These are phyloP conservation scores for Centropus bengalensis DNA, from an alignment of 2,113 vertebrate genomes.

Conservation along the genomic window DNA sequence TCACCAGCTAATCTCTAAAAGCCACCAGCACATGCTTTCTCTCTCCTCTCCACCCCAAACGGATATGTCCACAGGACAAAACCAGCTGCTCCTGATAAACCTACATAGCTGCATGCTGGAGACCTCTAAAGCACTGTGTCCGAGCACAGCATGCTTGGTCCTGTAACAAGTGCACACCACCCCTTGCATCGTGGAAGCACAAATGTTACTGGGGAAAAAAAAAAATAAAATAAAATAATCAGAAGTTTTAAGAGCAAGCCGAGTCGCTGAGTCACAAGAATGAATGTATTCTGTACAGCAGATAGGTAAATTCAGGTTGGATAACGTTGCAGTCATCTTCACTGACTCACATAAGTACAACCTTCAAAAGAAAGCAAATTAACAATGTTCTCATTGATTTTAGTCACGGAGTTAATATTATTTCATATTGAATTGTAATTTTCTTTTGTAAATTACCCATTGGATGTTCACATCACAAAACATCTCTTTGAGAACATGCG, in stretches of 20 bases:
- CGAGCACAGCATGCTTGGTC: neutral
- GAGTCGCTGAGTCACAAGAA: neutral
- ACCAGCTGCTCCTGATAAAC: constrained; percentile 64
- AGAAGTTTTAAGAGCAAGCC: neutral
- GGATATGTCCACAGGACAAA: constrained; percentile 1
- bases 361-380: neutral
- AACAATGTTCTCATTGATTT: neutral
- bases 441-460: neutral
- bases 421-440: neutral
- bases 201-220: neutral
- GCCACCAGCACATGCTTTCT: neutral
- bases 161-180: neutral
- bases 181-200: neutral
- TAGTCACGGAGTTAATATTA: neutral
- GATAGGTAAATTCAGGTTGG: constrained; percentile 6
- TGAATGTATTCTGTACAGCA: neutral
- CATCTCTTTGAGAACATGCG: neutral
- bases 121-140: neutral
- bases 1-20: constrained; percentile 49
- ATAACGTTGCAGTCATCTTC: neutral
- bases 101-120: neutral
- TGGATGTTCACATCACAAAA: neutral
- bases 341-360: neutral
- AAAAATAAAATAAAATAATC: neutral
- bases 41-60: neutral